Conservation (phyloP, 2,797 vertebrate species). For the Cygnus olor region DNA sequence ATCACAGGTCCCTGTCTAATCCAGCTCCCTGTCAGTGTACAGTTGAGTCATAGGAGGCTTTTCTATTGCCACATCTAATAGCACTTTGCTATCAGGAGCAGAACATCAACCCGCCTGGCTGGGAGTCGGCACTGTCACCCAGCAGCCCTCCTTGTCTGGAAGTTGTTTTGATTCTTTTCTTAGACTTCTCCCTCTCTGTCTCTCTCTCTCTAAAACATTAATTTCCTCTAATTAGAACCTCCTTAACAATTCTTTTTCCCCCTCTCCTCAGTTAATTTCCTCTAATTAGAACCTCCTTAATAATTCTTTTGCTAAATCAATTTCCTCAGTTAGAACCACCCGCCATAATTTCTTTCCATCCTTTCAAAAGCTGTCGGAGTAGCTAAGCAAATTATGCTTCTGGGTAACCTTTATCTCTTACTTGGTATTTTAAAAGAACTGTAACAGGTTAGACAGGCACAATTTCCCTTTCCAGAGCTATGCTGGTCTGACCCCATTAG, state of each 20-base stretch:
- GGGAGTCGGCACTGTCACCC: constrained; percentile 33
- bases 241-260: constrained; percentile 62
- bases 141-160: constrained; percentile 52
- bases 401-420: constrained; percentile 53
- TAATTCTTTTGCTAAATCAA: constrained; percentile 69
- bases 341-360: constrained; percentile 51
- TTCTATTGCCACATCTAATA: constrained; percentile 39
- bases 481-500: constrained; percentile 46
- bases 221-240: constrained; percentile 72
- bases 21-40: neutral
- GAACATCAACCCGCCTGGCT: constrained; percentile 39
- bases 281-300: constrained; percentile 72
- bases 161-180: constrained; percentile 70
- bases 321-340: constrained; percentile 63
- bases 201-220: constrained; percentile 70
- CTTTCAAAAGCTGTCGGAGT: constrained; percentile 60
- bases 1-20: constrained; percentile 51
- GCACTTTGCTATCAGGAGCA: constrained; percentile 24
- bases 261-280: constrained; percentile 59
- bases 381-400: constrained; percentile 52
- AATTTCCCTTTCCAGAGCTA: constrained; percentile 56
- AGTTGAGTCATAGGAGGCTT: constrained; percentile 51
- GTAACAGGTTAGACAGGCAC: constrained; percentile 59
- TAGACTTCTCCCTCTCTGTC: constrained; percentile 62
- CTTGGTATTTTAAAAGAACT: constrained; percentile 54